These are phyloP conservation scores for Archivesica marissinica DNA, from an alignment of 1,140 invertebrate genomes.

Conservation along the genomic window DNA sequence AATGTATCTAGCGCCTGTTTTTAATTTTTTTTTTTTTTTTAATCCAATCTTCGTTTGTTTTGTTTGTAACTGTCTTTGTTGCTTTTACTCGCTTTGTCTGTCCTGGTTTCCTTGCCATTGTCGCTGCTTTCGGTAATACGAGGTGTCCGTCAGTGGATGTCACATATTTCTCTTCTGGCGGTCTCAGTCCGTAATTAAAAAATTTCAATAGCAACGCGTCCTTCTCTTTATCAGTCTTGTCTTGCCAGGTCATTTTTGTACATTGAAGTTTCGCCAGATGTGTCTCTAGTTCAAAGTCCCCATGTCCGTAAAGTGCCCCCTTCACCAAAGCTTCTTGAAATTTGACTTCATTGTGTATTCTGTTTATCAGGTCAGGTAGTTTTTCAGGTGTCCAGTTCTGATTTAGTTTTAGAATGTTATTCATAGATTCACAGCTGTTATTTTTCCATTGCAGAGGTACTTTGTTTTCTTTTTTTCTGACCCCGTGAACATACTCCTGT, in stretches of 20 bases:
- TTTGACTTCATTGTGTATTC: slow-evolving; percentile 11
- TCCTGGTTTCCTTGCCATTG: slow-evolving; percentile 29
- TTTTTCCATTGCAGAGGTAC: slow-evolving; percentile 25
- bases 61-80: too few relatives aligned
- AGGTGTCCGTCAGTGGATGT: slow-evolving; percentile 33
- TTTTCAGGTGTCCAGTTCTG: slow-evolving; percentile 18
- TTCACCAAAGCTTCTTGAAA: not conserved
- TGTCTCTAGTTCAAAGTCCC: not conserved
- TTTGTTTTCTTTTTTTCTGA: not conserved
- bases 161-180: not conserved
- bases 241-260: slow-evolving; percentile 1
- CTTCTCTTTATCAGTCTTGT: slow-evolving; percentile 27
- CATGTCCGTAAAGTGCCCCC: slow-evolving; percentile 24
- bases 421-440: slow-evolving; percentile 12
- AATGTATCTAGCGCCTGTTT: too few relatives aligned
- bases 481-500: not conserved
- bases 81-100: slow-evolving; percentile 1
- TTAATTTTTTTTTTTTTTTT: too few relatives aligned
- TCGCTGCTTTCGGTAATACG: slow-evolving; percentile 26
- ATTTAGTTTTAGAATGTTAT: slow-evolving; percentile 6
- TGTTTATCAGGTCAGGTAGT: slow-evolving; percentile 38
- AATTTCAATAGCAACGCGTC: not conserved
- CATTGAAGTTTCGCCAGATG: not conserved
- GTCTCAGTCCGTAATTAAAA: not conserved
- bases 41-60: too few relatives aligned